These are phyloP conservation scores for Siphamia tubifer DNA, from an alignment of 2,113 vertebrate species.

Conservation along the genomic window DNA sequence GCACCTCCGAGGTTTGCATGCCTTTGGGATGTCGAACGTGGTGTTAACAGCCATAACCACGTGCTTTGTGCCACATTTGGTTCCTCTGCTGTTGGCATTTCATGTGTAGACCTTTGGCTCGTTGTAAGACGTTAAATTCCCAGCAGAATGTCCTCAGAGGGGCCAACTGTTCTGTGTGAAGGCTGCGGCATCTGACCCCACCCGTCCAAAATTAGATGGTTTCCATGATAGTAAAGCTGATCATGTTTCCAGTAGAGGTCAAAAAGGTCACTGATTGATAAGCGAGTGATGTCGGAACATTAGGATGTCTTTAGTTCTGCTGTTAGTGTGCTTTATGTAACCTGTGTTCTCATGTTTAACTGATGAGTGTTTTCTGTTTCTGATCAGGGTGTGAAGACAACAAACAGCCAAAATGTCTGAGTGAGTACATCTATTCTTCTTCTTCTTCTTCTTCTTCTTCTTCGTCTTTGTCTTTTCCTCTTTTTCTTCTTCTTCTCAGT, in stretches of 20 bases:
- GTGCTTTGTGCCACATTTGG: slow-evolving; percentile 17
- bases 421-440: slow-evolving; percentile 58
- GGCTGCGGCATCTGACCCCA: slow-evolving; percentile 2
- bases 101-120: neutral
- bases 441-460: neutral
- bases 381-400: slow-evolving; percentile 56
- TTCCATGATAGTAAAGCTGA: neutral
- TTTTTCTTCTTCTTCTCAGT: too few relatives aligned
- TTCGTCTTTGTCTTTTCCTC: neutral
- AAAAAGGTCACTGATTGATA: slow-evolving; percentile 24
- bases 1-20: neutral
- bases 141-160: slow-evolving; percentile 11
- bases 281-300: neutral
- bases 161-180: neutral
- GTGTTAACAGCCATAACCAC: slow-evolving; percentile 16
- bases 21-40: neutral
- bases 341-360: neutral
- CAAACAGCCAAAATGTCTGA: slow-evolving; percentile 73
- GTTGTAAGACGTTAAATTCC: slow-evolving; percentile 13
- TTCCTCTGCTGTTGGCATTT: slow-evolving; percentile 13
- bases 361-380: slow-evolving; percentile 33
- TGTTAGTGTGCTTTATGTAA: neutral
- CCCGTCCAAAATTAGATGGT: slow-evolving; percentile 49
- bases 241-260: slow-evolving; percentile 17
- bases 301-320: neutral